Percentiles rank a stretch among this genome's conserved stretches.
phyloP scores from a whole-genome alignment of 1,140 invertebrate genomes.

The Kradibia gibbosae region DNA sequence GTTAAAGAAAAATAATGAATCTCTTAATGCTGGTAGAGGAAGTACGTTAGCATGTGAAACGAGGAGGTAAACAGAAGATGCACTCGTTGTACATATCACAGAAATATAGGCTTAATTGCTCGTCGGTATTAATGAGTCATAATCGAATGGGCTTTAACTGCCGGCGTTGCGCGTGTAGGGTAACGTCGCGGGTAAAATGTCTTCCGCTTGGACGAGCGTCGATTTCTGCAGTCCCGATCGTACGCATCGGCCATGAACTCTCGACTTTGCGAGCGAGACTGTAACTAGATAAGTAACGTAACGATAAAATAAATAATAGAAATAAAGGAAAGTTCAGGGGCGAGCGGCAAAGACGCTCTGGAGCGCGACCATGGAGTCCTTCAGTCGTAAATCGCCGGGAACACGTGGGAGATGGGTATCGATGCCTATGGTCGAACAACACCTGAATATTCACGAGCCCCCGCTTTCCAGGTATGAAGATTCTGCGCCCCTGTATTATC shows the following conservation, averaged over 20 bases:
- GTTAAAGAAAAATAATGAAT: too few relatives aligned
- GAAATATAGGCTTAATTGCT: background rate
- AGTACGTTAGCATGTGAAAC: too few relatives aligned
- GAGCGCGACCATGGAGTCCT: background rate
- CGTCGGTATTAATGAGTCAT: constrained; percentile 13
- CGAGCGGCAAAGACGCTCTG: background rate
- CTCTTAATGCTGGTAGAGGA: too few relatives aligned
- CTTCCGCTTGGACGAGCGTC: background rate
- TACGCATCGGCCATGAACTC: background rate
- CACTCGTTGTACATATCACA: background rate
- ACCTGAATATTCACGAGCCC: constrained; percentile 34
- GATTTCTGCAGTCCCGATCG: constrained; percentile 1
- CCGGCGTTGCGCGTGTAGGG: background rate
- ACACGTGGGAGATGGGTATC: background rate
- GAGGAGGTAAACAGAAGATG: background rate
- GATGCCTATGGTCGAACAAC: background rate
- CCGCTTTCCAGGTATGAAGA: background rate
- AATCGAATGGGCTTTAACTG: background rate
- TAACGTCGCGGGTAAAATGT: background rate
- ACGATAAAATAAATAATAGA: constrained; percentile 47
- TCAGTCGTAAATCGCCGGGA: constrained; percentile 16
- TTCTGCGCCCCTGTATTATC: background rate
- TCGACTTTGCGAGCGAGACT: background rate
- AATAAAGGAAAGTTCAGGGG: constrained; percentile 34
- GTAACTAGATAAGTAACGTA: constrained; percentile 26